These are phyloP conservation scores for Plagiodera versicolora DNA, from an alignment of 2,888 invertebrate genomes.

Conservation along the genomic window DNA sequence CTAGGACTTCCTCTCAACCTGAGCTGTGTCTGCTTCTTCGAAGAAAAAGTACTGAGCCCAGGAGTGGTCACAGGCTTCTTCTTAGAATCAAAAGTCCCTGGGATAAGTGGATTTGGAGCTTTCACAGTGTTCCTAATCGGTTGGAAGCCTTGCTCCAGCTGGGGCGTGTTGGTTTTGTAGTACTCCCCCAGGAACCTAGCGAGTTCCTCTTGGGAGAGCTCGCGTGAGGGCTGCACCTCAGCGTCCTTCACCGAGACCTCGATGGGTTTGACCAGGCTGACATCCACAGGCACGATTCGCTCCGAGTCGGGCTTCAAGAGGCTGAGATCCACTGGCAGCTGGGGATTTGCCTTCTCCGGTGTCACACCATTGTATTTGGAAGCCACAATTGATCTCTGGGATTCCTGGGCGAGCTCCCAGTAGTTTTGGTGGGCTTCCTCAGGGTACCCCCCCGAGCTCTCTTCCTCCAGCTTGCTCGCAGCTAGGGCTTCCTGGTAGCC, in stretches of 20 bases:
- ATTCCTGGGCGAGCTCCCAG: conserved; percentile 34
- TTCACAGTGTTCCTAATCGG: conserved; percentile 39
- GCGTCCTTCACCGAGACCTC: conserved; percentile 35
- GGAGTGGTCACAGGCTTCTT: conserved; percentile 56
- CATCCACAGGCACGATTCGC: conserved; percentile 43
- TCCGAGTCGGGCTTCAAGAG: conserved; percentile 35
- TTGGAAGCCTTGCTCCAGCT: conserved; percentile 43
- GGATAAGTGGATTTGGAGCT: conserved; percentile 32
- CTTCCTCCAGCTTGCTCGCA: conserved; percentile 1
- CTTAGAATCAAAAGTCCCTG: conserved; percentile 47
- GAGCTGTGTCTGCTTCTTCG: conserved; percentile 23
- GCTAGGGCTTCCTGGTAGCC: conserved; percentile 21
- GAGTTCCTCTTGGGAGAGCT: conserved; percentile 41
- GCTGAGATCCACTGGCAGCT: conserved; percentile 42
- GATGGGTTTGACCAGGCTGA: conserved; percentile 42
- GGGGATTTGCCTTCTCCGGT: conserved; percentile 8
- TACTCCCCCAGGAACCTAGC: conserved; percentile 39
- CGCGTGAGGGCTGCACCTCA: conserved; percentile 34
- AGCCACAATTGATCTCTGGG: conserved; percentile 26
- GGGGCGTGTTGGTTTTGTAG: conserved; percentile 36
- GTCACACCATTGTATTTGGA: conserved; percentile 15
- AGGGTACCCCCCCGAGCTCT: conserved; percentile 10
- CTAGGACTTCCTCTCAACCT: conserved; percentile 14
- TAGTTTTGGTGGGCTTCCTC: conserved; percentile 24
- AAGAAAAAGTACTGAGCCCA: conserved; percentile 56